Percentiles rank a stretch among this genome's conserved stretches.
Conservation (phyloP, 1,140 invertebrate genomes). For the Apis mellifera region Amel_HAv3.1 CM009944.2:1998501-1999000, state of each 20-base stretch:
- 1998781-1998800: neutral
- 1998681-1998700: too few species aligned
- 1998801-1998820: conserved; percentile 28
- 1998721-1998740: too few species aligned
- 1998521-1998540: too few species aligned
- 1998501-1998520: too few species aligned
- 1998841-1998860: conserved; percentile 33
- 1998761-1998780: conserved; percentile 5
- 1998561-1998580: too few species aligned
- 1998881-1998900: neutral
- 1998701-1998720: too few species aligned
- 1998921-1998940: conserved; percentile 7
- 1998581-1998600: too few species aligned
- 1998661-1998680: too few species aligned
- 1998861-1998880: conserved; percentile 15
- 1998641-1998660: too few species aligned
- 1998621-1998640: too few species aligned
- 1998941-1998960: neutral
- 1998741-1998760: neutral
- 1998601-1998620: too few species aligned
- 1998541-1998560: too few species aligned
- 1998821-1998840: neutral
- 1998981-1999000: conserved; percentile 6
- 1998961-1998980: conserved; percentile 2
- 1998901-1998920: conserved; percentile 19